These are phyloP conservation scores for Synanthedon vespiformis DNA, from an alignment of 2,888 invertebrate genomes.

Conservation along the genomic window DNA sequence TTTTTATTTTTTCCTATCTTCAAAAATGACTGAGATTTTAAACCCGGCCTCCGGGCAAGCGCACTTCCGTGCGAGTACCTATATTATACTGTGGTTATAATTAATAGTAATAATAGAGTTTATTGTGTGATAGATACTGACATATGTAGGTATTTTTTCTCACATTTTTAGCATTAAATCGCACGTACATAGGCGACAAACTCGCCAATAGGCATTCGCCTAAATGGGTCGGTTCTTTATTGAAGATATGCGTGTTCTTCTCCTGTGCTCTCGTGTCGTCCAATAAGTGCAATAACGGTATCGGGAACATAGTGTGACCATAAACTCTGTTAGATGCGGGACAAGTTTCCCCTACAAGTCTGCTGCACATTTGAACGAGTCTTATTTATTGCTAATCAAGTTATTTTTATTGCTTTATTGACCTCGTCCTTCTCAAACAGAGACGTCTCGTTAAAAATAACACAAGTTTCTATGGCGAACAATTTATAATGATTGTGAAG, in stretches of 20 bases:
- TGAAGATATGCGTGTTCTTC: not conserved
- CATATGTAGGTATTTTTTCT: not conserved
- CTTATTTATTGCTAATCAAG: not conserved
- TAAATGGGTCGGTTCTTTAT: not conserved
- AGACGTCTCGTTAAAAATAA: too few species aligned
- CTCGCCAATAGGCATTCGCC: not conserved
- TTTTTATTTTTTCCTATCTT: too few species aligned
- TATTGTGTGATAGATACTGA: too few species aligned
- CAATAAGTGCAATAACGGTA: conserved; percentile 7
- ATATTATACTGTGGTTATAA: too few species aligned
- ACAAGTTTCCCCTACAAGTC: not conserved
- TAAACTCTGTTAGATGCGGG: conserved; percentile 6
- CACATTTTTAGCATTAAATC: not conserved
- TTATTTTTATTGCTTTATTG: not conserved
- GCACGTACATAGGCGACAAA: not conserved
- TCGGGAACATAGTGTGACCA: conserved; percentile 5
- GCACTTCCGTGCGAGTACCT: too few species aligned
- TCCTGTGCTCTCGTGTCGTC: conserved; percentile 2
- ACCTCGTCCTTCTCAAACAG: not conserved
- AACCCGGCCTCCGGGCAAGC: too few species aligned
- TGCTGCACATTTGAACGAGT: not conserved
- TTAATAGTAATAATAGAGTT: too few species aligned
- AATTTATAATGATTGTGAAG: too few species aligned
- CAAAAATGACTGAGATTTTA: too few species aligned
- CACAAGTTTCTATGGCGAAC: too few species aligned